Base-by-base conservation (phyloP, 2,113 vertebrate species). In the Circaetus cinerascens region DNA sequence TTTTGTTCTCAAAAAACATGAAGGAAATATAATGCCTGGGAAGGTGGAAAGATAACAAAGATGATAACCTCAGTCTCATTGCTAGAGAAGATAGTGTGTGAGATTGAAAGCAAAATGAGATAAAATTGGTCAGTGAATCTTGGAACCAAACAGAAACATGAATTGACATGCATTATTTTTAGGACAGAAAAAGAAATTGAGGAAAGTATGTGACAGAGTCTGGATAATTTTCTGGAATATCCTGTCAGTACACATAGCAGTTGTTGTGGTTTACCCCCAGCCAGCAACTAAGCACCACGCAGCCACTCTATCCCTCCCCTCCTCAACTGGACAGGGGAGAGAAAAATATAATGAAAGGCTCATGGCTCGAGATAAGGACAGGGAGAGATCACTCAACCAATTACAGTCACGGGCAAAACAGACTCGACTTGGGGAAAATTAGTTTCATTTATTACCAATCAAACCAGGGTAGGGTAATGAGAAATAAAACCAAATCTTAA, bases 71-170 rank as follows among this genome's bases (percentile, higher is more conserved):
- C 26, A 46, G 11, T 71, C 15, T 85, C 62, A 45, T 40, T 88
- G 27, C 60, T 87, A 26, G 36, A 94, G 53, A 85, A 68, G 48
- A 43, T 34, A 78, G 34, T 63, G 36, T 74, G 13, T 63, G 64
- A 93, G 60, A 94, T 23, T 82, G 77, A 94, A 93, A 91, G 48
- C 73, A 64, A 93, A 88, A 88, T 72, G 27, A 72, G 40, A 60
- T 72, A 60, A 91, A 94, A 81, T 93, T 91, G 69, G 45, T 84
- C n/a, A 72, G 32, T 87, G 73, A 71, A 86, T 96, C 36, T 82
- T 45, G 9, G 77, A 91, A 77, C 88, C 64, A 92, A 91, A 90
- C 32, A 82, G 62, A 82, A 95, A 25, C 23, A 9, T 79, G 62
- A 79, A 79, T 57, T 93, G 69, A 41, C 7, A 14, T 48, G 15